Conservation (phyloP, 2,113 vertebrate genomes). For the Zeus faber region DNA sequence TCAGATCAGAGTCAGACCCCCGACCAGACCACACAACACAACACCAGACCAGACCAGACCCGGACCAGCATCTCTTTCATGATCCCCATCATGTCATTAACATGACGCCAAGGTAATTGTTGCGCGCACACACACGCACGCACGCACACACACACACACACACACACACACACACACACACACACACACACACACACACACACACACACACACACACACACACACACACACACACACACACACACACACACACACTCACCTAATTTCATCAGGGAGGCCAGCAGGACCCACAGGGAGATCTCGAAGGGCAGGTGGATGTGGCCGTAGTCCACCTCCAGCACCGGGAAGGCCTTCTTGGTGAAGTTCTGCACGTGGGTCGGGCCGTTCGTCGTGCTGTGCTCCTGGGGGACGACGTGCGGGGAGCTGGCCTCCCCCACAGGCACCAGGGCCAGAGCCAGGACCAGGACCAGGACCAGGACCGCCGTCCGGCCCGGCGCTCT, state of each 20-base stretch:
- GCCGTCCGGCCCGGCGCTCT: conserved; percentile 33
- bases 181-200: neutral
- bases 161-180: too few species aligned
- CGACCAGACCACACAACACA: too few species aligned
- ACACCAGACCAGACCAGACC: too few species aligned
- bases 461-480: conserved; percentile 39
- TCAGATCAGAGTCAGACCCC: too few species aligned
- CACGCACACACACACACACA: neutral
- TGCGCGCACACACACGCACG: too few species aligned
- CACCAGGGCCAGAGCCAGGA: conserved; percentile 47
- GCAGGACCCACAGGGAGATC: conserved; percentile 90
- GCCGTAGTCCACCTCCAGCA: conserved; percentile 80
- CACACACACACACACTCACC: conserved; percentile 74
- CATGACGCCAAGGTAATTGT: neutral
- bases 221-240: neutral
- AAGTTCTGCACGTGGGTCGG: conserved; percentile 5
- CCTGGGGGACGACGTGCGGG: conserved; percentile 13
- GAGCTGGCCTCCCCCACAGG: conserved; percentile 56
- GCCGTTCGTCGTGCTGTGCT: too few species aligned
- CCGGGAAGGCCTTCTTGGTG: conserved; percentile 83
- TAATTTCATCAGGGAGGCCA: conserved; percentile 95
- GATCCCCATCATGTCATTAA: too few species aligned
- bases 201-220: neutral
- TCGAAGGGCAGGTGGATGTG: conserved; percentile 84
- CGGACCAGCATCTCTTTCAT: too few species aligned